A percentile compares a stretch with the other conserved stretches of the same genome.
phyloP scores from a whole-genome alignment of 2,888 invertebrate species.

The Diarsia brunnea region DNA sequence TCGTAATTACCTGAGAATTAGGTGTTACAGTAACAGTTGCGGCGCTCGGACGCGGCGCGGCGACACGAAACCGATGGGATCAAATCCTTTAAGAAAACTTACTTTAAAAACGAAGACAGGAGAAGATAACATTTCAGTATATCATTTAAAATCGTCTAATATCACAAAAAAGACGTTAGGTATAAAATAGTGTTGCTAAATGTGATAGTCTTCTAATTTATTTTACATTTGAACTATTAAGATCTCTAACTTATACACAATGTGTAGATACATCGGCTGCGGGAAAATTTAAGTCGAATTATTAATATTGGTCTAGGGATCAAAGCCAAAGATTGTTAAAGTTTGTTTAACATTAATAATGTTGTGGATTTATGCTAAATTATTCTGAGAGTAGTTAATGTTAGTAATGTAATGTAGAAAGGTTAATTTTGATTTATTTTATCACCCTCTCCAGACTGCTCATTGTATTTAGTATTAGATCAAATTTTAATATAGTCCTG shows the following conservation, averaged over 20 bases:
- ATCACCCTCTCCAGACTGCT: slow-evolving; percentile 90
- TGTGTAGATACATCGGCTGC: slow-evolving; percentile 84
- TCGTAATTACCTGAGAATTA: slow-evolving; percentile 88
- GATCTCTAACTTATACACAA: slow-evolving; percentile 86
- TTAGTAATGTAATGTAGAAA: slow-evolving; percentile 84
- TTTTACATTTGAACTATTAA: slow-evolving; percentile 85
- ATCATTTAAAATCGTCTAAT: slow-evolving; percentile 85
- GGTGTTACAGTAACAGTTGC: slow-evolving; percentile 85
- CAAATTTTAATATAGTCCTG: slow-evolving; percentile 85
- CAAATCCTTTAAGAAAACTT: slow-evolving; percentile 91
- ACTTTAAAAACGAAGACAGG: slow-evolving; percentile 86
- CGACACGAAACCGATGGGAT: slow-evolving; percentile 91
- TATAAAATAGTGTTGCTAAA: slow-evolving; percentile 89
- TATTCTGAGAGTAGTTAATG: slow-evolving; percentile 88
- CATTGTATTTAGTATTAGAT: slow-evolving; percentile 88
- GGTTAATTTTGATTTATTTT: slow-evolving; percentile 85
- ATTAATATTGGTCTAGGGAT: slow-evolving; percentile 94
- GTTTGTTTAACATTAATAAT: slow-evolving; percentile 90
- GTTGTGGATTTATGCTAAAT: slow-evolving; percentile 90
- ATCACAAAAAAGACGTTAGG: slow-evolving; percentile 89
- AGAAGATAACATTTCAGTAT: slow-evolving; percentile 85
- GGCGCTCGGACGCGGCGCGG: slow-evolving; percentile 77
- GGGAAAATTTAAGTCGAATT: slow-evolving; percentile 83
- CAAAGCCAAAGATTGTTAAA: slow-evolving; percentile 96
- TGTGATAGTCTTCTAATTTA: slow-evolving; percentile 90